Conservation (phyloP, 2,113 vertebrate species). For the Sinocyclocheilus maitianheensis region DNA sequence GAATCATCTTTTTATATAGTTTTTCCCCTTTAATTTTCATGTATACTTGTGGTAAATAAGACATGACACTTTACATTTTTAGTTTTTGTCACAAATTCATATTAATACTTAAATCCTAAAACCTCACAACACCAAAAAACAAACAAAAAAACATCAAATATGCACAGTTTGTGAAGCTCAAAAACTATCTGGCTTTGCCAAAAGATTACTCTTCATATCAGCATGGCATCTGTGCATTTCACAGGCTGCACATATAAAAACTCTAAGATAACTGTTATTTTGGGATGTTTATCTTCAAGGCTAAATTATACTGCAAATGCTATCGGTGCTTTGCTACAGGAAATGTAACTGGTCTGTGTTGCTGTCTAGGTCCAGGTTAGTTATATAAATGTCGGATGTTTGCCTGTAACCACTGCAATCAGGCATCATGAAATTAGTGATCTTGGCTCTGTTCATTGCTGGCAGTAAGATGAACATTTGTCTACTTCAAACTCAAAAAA, state of each 20-base stretch:
- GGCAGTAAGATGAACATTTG: constrained; percentile 68
- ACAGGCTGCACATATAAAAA: constrained; percentile 3
- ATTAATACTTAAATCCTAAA: background rate
- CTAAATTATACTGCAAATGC: constrained; percentile 39
- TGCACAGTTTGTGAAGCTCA: background rate
- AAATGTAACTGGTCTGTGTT: background rate
- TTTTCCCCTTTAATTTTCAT: background rate
- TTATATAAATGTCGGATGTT: constrained; percentile 57
- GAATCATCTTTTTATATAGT: background rate
- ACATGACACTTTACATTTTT: background rate
- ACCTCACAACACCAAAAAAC: no score
- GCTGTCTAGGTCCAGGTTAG: background rate
- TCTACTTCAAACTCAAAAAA: background rate
- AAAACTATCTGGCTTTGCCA: constrained; percentile 1
- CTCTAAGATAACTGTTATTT: constrained; percentile 58
- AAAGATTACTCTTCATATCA: background rate
- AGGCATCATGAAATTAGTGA: constrained; percentile 72
- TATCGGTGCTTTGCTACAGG: background rate
- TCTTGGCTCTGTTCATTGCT: constrained; percentile 75
- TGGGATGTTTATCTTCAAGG: constrained; percentile 68
- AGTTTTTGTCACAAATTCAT: no score
- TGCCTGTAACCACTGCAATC: constrained; percentile 22
- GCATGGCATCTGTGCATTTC: constrained; percentile 50
- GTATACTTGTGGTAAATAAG: background rate
- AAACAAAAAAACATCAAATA: background rate